Base-by-base conservation (phyloP, 2,888 invertebrate species). In the Netelia inedita region DNA sequence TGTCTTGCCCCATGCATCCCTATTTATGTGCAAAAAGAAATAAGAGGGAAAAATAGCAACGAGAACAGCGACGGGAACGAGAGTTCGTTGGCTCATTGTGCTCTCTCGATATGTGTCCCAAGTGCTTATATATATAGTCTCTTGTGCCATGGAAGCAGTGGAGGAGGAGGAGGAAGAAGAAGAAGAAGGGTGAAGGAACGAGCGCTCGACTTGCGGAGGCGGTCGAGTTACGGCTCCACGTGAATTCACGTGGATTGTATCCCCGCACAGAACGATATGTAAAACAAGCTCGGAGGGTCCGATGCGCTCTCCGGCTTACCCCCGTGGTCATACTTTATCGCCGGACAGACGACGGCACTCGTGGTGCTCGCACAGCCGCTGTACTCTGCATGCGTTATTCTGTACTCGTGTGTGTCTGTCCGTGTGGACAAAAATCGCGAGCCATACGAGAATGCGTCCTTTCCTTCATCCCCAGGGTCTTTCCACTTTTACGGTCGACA, bases 281-380 rank as follows among this genome's bases (percentile, higher is more conserved):
- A 85, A 85, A 80, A 83, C 86, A 86, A 79, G 82, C 78, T 73
- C 66, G 81, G 80, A 74, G 83, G 74, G 78, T 85, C 21, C 23
- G 41, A 43, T 57, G 16, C 23, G 46, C 53, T 65, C 46, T 21
- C 19, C 61, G 55, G n/a, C 57, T 50, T 41, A 14, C 35, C 53
- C 53, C 73, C 53, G 35, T 68, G 75, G 85, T 75, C 80, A 81
- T 86, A 85, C 75, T 83, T 85, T 86, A 86, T 86, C 82, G 80
- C 43, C 71, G 80, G 75, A 83, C 86, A 81, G 73, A 66, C 80
- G 74, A 80, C 85, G 83, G 83, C 78, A 81, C 84, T 73, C 6
- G 55, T 74, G 80, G 80, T 81, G 43, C 59, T 75, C 53, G 53
- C 55, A 28, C 28, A 28, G 28, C 41, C 21, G 16, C 65, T 50